Conservation (phyloP, 2,113 vertebrate species). For the Fukomys damarensis region DNA sequence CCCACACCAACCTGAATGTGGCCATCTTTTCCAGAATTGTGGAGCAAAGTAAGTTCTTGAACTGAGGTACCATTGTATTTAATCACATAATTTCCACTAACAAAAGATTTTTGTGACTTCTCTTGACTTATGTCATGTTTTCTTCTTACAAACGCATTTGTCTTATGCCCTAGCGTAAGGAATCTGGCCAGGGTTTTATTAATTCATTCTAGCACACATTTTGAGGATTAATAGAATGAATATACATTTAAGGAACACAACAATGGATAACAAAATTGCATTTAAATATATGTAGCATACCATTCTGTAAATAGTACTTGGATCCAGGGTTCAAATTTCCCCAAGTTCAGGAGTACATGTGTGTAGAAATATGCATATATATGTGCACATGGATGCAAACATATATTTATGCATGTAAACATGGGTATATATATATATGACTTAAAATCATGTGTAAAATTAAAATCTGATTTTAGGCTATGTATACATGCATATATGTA, state of each 20-base stretch:
- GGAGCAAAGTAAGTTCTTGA: neutral
- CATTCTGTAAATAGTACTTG: neutral
- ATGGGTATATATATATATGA: neutral
- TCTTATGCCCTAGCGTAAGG: neutral
- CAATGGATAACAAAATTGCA: neutral
- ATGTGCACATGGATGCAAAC: accelerated
- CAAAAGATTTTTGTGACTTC: neutral
- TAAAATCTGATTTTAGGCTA: neutral
- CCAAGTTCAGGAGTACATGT: neutral
- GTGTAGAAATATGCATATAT: neutral
- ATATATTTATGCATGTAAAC: too few relatives aligned
- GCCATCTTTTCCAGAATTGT: neutral
- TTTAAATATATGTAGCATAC: neutral
- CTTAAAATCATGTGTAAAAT: neutral
- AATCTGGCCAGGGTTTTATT: neutral
- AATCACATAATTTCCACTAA: accelerated
- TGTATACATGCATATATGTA: neutral
- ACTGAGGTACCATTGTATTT: neutral
- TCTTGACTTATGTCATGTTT: neutral
- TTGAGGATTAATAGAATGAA: neutral
- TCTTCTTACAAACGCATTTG: neutral
- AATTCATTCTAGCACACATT: neutral
- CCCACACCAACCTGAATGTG: neutral
- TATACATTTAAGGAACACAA: neutral
- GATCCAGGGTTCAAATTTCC: neutral